Evolutionary conservation across 2,113 vertebrate species (phyloP), one percentile per base, ranked within the genome.

Genomic region (Antigone vipio): DNA sequence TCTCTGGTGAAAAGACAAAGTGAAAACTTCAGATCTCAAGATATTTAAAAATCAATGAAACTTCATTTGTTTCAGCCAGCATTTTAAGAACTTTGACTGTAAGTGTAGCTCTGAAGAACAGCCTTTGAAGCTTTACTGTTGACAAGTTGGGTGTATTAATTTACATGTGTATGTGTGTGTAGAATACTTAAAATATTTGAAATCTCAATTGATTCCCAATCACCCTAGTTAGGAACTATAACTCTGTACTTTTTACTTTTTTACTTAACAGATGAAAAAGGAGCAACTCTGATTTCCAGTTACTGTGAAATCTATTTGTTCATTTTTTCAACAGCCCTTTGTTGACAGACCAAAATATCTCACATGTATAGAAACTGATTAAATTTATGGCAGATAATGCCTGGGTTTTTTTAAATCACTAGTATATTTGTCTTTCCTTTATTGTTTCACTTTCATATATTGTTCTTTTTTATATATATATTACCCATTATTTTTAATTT

Each of bases 41-140:
- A 84, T 85, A 97, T 78, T 95, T 85, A 90, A 94, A 97, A 96
- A 96, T 95, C 92, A 96, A 95, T 92, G 89, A 73, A 96, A 90
- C 91, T 85, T 96, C 88, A 90, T 90, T 93, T 95, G 76, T 95
- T 95, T 95, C 95, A 94, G 63, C 59, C 38, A 82, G 69, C 74
- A 50, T 81, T 97, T 96, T 85, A 85, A 89, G 92, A 96, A 94
- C 83, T 94, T 88, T 86, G 69, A 80, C 87, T 93, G 78, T 85
- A 89, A 91, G 58, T 85, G 74, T 69, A 68, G 84, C 68, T 78
- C 76, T 91, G 79, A 92, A 96, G 94, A 93, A 18, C 49, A 62
- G 88, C 59, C 76, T 96, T 96, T 97, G 94, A 96, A 97, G 92
- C 85, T 92, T 85, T 94, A 85, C 82, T 95, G 93, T 96, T 97